Base-by-base conservation (phyloP, 2,888 invertebrate species). In the Carpatolechia fugitivella region DNA sequence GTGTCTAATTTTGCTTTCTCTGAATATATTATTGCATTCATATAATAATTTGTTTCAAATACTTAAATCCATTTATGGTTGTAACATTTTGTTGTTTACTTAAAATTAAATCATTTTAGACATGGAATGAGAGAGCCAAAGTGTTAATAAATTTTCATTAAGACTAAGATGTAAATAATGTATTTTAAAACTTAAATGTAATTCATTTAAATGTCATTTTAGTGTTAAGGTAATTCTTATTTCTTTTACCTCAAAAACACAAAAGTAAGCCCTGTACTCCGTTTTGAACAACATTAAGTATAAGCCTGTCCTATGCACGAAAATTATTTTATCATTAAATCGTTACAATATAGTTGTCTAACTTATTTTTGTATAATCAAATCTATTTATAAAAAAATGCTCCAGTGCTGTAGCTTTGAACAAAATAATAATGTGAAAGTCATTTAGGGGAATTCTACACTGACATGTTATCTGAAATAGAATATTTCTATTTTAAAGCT, bases 91-190 rank as follows among this genome's bases (percentile, higher is more conserved):
- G 63, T 18, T 65, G 72, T 77, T 77, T 75, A 69, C 70, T 75
- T 66, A 70, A 76, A 71, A 66, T 38, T 35, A 36, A 70, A 71
- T 60, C 44, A 53, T 51, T 29, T 58, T 59, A 61, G 54, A 57
- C 60, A 62, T 62, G 67, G 64, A 70, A 78, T 72, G 80, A 79
- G 79, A 80, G 78, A 85, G 83, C 86, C 86, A 87, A 87, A 86
- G 83, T 85, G 74, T 79, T 73, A 63, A 72, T 74, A 71, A 75
- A 70, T 76, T 68, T 79, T 75, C 70, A 70, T 74, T 78, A 76
- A 65, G 62, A 61, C 60, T 80, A 78, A 71, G 60, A 60, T 89
- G 86, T 87, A 87, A 79, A 85, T 85, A 85, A 71, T 79, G 74
- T 80, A 80, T 72, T 78, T 72, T 77, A 78, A 72, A 72, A 72